Conservation (phyloP, 2,797 vertebrate genomes). For the Melanotaenia pygmaea region DNA sequence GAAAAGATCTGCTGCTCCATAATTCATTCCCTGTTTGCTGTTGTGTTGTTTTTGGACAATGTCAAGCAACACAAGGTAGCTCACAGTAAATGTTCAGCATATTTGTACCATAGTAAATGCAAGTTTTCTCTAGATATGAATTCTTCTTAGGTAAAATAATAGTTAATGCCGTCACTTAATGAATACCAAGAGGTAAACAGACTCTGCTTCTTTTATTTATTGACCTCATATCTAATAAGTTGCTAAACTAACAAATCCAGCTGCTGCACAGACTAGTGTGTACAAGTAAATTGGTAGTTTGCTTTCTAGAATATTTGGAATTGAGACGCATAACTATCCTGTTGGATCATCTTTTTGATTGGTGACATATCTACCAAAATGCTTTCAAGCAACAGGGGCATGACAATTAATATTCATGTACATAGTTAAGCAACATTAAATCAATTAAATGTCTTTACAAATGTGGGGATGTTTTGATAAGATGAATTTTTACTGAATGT, state of each 20-base stretch:
- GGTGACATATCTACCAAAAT: neutral
- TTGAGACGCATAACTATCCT: neutral
- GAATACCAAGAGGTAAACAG: neutral
- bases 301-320: neutral
- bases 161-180: too few relatives aligned
- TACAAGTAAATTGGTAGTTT: neutral
- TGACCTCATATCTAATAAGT: neutral
- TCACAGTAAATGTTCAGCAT: neutral
- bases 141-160: neutral
- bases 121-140: neutral
- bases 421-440: neutral
- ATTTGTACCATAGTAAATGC: neutral
- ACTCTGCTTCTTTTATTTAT: neutral
- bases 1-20: conserved; percentile 40
- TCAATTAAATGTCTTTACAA: neutral
- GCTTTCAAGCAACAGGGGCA: neutral
- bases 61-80: neutral
- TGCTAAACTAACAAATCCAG: neutral
- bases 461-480: neutral
- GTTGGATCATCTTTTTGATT: neutral
- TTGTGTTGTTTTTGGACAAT: conserved; percentile 26
- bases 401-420: too few relatives aligned
- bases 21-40: conserved; percentile 39
- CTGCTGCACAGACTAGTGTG: neutral
- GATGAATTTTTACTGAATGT: neutral